phyloP scores from a whole-genome alignment of 53 echinoderm and acorn worm species.

The Mesocentrotus franciscanus region DNA sequence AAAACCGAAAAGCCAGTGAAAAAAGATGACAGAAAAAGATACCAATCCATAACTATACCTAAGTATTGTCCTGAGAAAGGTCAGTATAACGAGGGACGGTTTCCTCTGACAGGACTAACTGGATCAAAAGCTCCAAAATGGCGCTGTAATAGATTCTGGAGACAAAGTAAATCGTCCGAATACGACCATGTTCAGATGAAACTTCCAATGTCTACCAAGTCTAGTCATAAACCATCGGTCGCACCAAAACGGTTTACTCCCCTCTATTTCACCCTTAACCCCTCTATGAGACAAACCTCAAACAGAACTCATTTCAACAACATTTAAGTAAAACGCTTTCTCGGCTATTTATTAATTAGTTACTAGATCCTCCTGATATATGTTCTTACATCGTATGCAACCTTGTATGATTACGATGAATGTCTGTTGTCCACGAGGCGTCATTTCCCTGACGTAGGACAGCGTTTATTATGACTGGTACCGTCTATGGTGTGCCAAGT shows the following conservation, averaged over 20 bases:
- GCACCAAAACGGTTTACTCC: conserved; percentile 41
- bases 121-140: conserved; percentile 51
- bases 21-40: background rate
- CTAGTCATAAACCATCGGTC: conserved; percentile 26
- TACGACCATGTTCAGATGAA: conserved; percentile 58
- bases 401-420: background rate
- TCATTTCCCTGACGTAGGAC: too few species aligned
- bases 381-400: background rate
- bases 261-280: conserved; percentile 56
- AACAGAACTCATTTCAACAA: conserved; percentile 47
- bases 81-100: conserved; percentile 27
- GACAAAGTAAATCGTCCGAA: background rate
- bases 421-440: background rate
- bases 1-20: background rate
- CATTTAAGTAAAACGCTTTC: background rate
- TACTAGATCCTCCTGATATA: background rate
- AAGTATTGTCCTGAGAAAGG: conserved; percentile 35
- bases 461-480: too few species aligned
- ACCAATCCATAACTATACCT: conserved; percentile 51
- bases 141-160: background rate
- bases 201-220: background rate
- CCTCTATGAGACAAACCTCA: background rate
- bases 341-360: background rate
- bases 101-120: conserved; percentile 35
- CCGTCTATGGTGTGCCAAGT: too few species aligned